Evolutionary conservation across 2,113 vertebrate species (phyloP).

Genomic region (Melanostigma gelatinosum): DNA sequence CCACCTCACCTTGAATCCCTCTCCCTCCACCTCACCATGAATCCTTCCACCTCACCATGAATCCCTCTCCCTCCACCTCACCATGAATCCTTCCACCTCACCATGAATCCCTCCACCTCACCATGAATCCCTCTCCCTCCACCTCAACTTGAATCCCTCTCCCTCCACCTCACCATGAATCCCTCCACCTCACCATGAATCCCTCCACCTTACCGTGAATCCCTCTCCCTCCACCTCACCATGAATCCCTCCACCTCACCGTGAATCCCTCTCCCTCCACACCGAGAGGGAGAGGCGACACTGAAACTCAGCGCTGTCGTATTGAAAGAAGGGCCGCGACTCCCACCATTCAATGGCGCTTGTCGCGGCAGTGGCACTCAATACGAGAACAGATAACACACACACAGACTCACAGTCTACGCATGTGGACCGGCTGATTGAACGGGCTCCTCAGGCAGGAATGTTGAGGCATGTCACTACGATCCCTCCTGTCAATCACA

Average conservation of each 20-base stretch:
- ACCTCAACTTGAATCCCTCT: no score
- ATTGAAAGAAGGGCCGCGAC: neutral
- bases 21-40: no score
- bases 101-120: no score
- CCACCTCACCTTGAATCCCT: no score
- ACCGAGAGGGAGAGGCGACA: conserved; percentile 21
- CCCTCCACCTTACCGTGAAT: no score
- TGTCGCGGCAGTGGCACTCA: conserved; percentile 16
- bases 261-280: neutral
- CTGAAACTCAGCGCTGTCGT: neutral
- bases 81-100: no score
- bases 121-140: no score
- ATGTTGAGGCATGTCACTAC: neutral
- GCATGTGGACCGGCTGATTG: neutral
- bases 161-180: no score
- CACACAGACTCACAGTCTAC: neutral
- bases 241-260: neutral
- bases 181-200: no score
- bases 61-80: no score
- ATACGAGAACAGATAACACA: conserved; percentile 13
- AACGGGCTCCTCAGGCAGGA: neutral
- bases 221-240: no score
- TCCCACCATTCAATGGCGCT: conserved; percentile 16
- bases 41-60: no score
- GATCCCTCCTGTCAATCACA: neutral